A percentile compares a stretch with the other conserved stretches of the same genome.
Evolutionary conservation across 23 tunicate genomes (phyloP).

Genomic region (Diplosoma virens): DNA sequence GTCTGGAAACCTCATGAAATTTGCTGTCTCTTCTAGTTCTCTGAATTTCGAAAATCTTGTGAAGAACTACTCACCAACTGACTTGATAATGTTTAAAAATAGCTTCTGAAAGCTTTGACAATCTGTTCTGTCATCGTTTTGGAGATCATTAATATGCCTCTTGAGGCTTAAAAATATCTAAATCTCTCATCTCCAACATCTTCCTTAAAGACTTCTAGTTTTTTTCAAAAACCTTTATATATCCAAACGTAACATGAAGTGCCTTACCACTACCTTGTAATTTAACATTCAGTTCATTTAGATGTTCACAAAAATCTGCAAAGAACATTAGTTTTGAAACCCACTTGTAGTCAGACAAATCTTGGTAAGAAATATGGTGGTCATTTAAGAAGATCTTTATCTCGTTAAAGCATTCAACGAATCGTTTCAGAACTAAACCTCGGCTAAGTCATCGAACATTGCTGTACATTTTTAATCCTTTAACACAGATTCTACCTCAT

Average conservation of each 20-base stretch:
- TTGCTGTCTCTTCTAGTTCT: too few species aligned
- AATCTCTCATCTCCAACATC: neutral
- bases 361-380: neutral
- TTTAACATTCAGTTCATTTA: neutral
- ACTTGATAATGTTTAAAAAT: too few species aligned
- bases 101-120: too few species aligned
- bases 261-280: neutral
- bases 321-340: neutral
- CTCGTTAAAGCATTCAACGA: neutral
- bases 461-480: neutral
- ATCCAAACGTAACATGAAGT: neutral
- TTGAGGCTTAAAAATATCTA: too few species aligned
- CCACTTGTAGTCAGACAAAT: neutral
- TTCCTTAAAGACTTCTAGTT: neutral
- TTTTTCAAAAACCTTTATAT: neutral
- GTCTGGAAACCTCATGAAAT: too few species aligned
- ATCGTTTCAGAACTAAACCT: too few species aligned
- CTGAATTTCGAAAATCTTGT: too few species aligned
- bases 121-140: too few species aligned
- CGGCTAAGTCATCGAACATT: too few species aligned
- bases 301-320: neutral
- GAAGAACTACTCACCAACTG: too few species aligned
- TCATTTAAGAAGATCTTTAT: neutral
- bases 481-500: too few species aligned
- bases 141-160: too few species aligned